Percentiles rank a stretch among this genome's conserved stretches.
phyloP scores from a whole-genome alignment of 2,113 vertebrate genomes.

The Pyrgilauda ruficollis region DNA sequence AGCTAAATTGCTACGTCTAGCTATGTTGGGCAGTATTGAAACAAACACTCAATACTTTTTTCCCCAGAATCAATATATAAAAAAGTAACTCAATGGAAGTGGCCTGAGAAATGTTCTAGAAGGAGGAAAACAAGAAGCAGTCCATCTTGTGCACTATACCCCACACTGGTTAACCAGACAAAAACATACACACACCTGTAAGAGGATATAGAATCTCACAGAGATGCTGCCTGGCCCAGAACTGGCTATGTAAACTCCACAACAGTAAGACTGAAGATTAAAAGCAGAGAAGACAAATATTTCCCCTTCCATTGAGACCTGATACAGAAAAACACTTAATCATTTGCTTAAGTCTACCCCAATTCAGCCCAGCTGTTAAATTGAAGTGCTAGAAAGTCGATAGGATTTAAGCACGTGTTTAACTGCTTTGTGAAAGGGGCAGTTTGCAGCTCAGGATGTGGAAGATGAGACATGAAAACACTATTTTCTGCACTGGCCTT shows the following conservation, averaged over 20 bases:
- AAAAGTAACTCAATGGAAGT: slow-evolving; percentile 45
- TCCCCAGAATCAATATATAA: slow-evolving; percentile 60
- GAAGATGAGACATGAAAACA: not conserved
- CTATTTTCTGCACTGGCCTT: not conserved
- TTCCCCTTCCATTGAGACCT: not conserved
- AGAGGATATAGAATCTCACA: not conserved
- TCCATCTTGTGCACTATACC: not conserved
- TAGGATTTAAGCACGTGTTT: not conserved
- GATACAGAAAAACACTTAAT: slow-evolving; percentile 30
- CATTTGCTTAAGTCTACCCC: slow-evolving; percentile 16
- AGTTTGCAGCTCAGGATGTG: not conserved
- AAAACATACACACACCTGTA: not conserved
- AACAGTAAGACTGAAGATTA: not conserved
- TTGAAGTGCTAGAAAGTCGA: slow-evolving; percentile 29
- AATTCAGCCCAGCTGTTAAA: slow-evolving; percentile 13
- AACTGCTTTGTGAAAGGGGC: slow-evolving; percentile 2
- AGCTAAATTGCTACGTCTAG: slow-evolving; percentile 66
- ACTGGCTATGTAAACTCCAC: not conserved
- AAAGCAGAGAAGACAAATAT: slow-evolving; percentile 19
- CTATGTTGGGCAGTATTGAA: slow-evolving; percentile 56
- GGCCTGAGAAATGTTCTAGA: slow-evolving; percentile 18
- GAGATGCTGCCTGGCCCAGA: not conserved
- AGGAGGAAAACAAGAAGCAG: not conserved
- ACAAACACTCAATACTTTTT: slow-evolving; percentile 59
- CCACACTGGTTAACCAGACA: not conserved